Conservation (phyloP, 1,140 invertebrate genomes). For the Druon quercuslanigerum region DNA sequence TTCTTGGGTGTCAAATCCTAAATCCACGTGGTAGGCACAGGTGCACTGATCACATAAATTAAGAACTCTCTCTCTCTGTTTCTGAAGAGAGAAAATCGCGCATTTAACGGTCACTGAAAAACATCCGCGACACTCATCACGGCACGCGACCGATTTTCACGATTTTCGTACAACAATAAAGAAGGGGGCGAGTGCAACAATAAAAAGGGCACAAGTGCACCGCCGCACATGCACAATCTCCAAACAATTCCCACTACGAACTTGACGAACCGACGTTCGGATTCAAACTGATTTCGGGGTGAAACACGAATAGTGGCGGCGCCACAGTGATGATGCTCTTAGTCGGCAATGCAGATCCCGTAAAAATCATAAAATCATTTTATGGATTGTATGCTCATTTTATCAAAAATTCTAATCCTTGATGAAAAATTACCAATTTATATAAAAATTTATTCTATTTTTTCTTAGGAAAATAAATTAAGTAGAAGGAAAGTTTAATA, state of each 20-base stretch:
- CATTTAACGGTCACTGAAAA: constrained; percentile 41
- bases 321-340: constrained; percentile 34
- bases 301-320: constrained; percentile 12
- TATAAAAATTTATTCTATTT: too few relatives aligned
- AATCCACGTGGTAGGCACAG: constrained; percentile 41
- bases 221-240: background rate
- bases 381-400: background rate
- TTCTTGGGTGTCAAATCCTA: constrained; percentile 40
- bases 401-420: too few relatives aligned
- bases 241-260: constrained; percentile 41
- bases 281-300: constrained; percentile 63
- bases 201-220: constrained; percentile 24
- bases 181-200: background rate
- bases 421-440: too few relatives aligned
- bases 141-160: constrained; percentile 24
- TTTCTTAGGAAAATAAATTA: too few relatives aligned
- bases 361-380: constrained; percentile 32
- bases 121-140: constrained; percentile 35
- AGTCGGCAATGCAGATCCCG: constrained; percentile 40
- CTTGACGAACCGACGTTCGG: constrained; percentile 60
- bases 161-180: constrained; percentile 12
- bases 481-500: too few relatives aligned
- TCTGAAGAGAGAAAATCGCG: constrained; percentile 35
- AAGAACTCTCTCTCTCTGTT: constrained; percentile 36
- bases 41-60: constrained; percentile 57